Conservation (phyloP, 2,888 invertebrate genomes). For the Eustalomyia histrio region DNA sequence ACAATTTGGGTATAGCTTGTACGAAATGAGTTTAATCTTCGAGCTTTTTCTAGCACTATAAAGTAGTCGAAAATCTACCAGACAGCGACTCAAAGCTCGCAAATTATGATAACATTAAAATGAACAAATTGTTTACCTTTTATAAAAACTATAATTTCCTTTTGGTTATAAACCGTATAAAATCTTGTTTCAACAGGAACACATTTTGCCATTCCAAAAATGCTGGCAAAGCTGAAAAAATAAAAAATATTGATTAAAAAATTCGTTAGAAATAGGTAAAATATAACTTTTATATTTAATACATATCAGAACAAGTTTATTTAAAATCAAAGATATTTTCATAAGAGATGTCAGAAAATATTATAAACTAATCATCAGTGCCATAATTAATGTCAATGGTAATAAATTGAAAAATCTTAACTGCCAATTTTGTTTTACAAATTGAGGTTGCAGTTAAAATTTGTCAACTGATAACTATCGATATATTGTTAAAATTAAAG, state of each 20-base stretch:
- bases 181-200: neutral
- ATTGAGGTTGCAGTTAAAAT: too few relatives aligned
- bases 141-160: neutral
- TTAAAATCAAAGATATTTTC: constrained; percentile 74
- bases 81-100: constrained; percentile 77
- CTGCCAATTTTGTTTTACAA: too few relatives aligned
- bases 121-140: constrained; percentile 22
- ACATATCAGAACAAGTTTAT: neutral
- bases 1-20: constrained; percentile 77
- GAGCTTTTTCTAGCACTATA: constrained; percentile 78
- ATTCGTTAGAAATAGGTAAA: neutral
- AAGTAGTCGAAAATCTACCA: constrained; percentile 72
- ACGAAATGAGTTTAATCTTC: constrained; percentile 72
- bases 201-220: too few relatives aligned
- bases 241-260: neutral
- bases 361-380: constrained; percentile 72
- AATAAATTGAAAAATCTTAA: too few relatives aligned
- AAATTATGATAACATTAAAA: neutral
- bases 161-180: too few relatives aligned
- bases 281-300: neutral
- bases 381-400: neutral
- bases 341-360: constrained; percentile 78
- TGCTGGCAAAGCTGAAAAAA: neutral
- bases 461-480: too few relatives aligned
- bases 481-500: too few relatives aligned